Percentiles rank a stretch among this genome's conserved stretches.
Evolutionary conservation across 2,888 invertebrate species (phyloP).

Genomic region (Aphodius granarius): DNA sequence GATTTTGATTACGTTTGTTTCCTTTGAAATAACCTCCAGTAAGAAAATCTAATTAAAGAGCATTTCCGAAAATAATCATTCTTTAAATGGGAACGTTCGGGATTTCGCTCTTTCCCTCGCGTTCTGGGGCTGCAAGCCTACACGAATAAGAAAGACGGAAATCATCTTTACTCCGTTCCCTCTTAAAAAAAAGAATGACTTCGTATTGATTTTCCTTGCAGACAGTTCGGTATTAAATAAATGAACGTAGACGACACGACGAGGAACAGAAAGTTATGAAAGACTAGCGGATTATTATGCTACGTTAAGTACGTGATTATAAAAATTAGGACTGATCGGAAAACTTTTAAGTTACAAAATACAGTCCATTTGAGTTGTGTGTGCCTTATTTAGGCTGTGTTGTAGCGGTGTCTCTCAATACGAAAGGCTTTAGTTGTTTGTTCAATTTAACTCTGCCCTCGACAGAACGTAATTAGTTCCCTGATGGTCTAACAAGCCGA

Average conservation of each 20-base stretch:
- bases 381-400: not conserved
- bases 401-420: not conserved
- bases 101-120: not conserved
- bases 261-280: not conserved
- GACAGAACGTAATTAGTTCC: not conserved
- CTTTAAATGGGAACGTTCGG: not conserved
- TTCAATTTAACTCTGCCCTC: not conserved
- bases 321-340: not conserved
- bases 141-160: not conserved
- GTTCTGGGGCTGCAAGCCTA: not conserved
- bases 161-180: not conserved
- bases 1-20: not conserved
- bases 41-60: not conserved
- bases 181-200: not conserved
- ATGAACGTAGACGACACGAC: not conserved
- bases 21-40: not conserved
- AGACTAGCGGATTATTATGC: not conserved
- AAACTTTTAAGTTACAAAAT: too few species aligned
- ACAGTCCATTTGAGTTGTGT: too few species aligned
- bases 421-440: not conserved
- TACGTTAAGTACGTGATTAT: not conserved
- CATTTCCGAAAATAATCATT: not conserved
- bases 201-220: not conserved
- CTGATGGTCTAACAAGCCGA: not conserved
- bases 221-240: not conserved